Evolutionary conservation across 2,797 vertebrate species (phyloP).

Genomic region (Poecilia picta): DNA sequence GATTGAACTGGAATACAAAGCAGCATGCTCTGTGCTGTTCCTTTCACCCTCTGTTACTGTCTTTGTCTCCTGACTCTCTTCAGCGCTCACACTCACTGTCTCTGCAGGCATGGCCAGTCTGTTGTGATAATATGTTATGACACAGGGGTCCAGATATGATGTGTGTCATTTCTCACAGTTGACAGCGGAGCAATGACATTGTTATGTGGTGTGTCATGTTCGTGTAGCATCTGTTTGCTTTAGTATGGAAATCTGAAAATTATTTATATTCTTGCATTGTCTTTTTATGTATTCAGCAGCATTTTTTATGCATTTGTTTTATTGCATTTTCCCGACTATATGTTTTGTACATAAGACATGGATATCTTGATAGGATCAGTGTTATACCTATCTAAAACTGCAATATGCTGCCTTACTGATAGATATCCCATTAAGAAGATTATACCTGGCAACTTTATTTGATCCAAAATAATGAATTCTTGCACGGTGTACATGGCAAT

Average conservation of each 20-base stretch:
- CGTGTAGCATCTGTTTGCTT: slow-evolving; percentile 45
- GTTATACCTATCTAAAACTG: slow-evolving; percentile 41
- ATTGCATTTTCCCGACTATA: slow-evolving; percentile 18
- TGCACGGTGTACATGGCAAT: slow-evolving; percentile 54
- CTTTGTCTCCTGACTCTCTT: slow-evolving; percentile 36
- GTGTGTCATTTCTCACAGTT: slow-evolving; percentile 73
- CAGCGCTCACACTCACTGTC: slow-evolving; percentile 31
- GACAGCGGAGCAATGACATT: slow-evolving; percentile 51
- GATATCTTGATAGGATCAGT: slow-evolving; percentile 53
- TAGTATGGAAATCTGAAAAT: slow-evolving; percentile 25
- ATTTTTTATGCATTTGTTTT: slow-evolving; percentile 24
- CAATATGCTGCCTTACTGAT: slow-evolving; percentile 54
- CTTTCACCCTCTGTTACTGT: slow-evolving; percentile 62
- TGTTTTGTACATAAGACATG: slow-evolving; percentile 33
- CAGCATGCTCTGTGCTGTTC: slow-evolving; percentile 65
- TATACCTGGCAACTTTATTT: slow-evolving; percentile 67
- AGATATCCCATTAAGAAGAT: slow-evolving; percentile 71
- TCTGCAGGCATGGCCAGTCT: slow-evolving; percentile 52
- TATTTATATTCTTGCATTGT: background rate
- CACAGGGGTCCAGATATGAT: slow-evolving; percentile 62
- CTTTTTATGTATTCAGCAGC: slow-evolving; percentile 10
- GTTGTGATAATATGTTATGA: slow-evolving; percentile 71
- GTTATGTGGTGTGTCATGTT: slow-evolving; percentile 56
- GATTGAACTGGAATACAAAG: slow-evolving; percentile 59
- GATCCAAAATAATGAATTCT: slow-evolving; percentile 68